Evolutionary conservation across 1,140 invertebrate species (phyloP).

Genomic region (Hycleus cichorii): DNA sequence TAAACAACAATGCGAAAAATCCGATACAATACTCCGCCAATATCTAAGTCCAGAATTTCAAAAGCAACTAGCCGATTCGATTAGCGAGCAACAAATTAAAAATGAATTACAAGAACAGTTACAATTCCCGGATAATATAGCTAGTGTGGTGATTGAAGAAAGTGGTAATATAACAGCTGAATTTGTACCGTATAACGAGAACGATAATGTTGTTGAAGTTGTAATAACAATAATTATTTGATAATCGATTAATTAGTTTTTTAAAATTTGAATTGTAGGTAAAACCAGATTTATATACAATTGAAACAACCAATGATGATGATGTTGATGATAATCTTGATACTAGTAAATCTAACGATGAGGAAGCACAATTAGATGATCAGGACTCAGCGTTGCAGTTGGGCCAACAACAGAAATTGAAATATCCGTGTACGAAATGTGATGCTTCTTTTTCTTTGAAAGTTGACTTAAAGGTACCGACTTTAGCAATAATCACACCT

Average conservation of each 20-base stretch:
- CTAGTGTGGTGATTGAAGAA: constrained; percentile 28
- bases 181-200: constrained; percentile 25
- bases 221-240: background rate
- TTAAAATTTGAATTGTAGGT: constrained; percentile 1
- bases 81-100: constrained; percentile 26
- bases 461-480: constrained; percentile 39
- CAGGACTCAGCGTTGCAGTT: background rate
- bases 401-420: constrained; percentile 20
- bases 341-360: constrained; percentile 4
- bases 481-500: too few relatives aligned
- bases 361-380: background rate
- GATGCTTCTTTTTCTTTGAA: constrained; percentile 34
- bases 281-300: constrained; percentile 8
- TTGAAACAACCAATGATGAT: constrained; percentile 11
- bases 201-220: constrained; percentile 14
- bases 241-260: too few relatives aligned
- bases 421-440: constrained; percentile 39
- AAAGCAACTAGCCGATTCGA: constrained; percentile 24
- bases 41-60: constrained; percentile 41
- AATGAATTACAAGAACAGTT: constrained; percentile 29
- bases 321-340: background rate
- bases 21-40: constrained; percentile 40
- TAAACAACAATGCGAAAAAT: constrained; percentile 45
- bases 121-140: constrained; percentile 24
- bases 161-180: constrained; percentile 23